Percentiles rank a stretch among this genome's conserved stretches.
Conservation (phyloP, 2,888 invertebrate species). For the Melanophora roralis region DNA sequence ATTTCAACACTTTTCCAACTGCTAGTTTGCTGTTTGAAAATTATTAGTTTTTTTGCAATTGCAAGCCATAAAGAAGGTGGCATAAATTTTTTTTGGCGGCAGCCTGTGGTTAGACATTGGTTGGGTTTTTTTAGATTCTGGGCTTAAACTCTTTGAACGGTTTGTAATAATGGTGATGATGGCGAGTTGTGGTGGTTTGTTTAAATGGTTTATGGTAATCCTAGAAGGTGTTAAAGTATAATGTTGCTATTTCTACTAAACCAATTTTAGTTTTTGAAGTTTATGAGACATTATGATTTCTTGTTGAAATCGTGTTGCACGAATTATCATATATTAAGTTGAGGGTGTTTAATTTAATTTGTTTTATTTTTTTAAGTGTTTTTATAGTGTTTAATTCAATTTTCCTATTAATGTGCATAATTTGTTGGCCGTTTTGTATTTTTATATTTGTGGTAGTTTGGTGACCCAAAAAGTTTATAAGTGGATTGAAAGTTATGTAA, state of each 20-base stretch:
- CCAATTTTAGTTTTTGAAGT: constrained; percentile 55
- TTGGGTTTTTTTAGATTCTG: constrained; percentile 37
- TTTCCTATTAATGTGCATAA: constrained; percentile 53
- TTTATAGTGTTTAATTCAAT: constrained; percentile 34
- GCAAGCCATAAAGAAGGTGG: constrained; percentile 60
- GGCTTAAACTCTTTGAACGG: constrained; percentile 11
- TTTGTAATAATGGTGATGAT: constrained; percentile 2
- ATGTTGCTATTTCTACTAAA: constrained; percentile 35
- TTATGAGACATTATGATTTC: constrained; percentile 63
- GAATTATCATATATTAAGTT: constrained; percentile 61
- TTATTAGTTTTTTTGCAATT: constrained; percentile 57
- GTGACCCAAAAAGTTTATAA: constrained; percentile 55
- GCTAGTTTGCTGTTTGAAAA: constrained; percentile 44
- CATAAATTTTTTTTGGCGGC: constrained; percentile 62
- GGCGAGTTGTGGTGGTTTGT: constrained; percentile 34
- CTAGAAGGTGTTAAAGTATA: constrained; percentile 60
- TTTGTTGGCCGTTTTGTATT: constrained; percentile 48
- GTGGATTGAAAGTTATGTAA: constrained; percentile 28
- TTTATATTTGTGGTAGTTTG: constrained; percentile 42
- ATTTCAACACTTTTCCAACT: constrained; percentile 15
- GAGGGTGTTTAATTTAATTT: constrained; percentile 62
- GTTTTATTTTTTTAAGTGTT: background rate
- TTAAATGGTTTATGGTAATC: constrained; percentile 60
- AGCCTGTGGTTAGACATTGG: constrained; percentile 61
- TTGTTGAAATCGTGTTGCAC: constrained; percentile 61